These are phyloP conservation scores for Cranoglanis bouderius DNA, from an alignment of 2,113 vertebrate species.

Conservation along the genomic window DNA sequence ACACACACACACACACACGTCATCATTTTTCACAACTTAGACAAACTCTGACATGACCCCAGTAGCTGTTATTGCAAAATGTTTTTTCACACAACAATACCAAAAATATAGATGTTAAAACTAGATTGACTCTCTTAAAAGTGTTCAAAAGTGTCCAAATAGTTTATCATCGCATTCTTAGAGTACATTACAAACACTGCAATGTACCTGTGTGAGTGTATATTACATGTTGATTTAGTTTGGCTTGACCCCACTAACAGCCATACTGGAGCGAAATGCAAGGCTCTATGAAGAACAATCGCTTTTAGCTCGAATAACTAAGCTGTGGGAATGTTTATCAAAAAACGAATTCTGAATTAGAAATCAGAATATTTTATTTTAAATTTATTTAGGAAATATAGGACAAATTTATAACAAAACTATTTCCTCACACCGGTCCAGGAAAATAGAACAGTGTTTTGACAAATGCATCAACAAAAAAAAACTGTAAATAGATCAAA, in stretches of 20 bases:
- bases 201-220: slow-evolving; percentile 46
- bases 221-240: slow-evolving; percentile 51
- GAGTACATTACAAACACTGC: slow-evolving; percentile 42
- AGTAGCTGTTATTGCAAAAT: slow-evolving; percentile 75
- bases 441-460: neutral
- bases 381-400: neutral
- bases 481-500: neutral
- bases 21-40: slow-evolving; percentile 54
- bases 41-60: slow-evolving; percentile 60
- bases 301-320: neutral
- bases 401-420: slow-evolving; percentile 1
- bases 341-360: neutral
- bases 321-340: neutral
- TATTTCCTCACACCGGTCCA: neutral
- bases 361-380: neutral
- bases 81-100: slow-evolving; percentile 60
- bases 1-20: slow-evolving; percentile 24
- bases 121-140: slow-evolving; percentile 57
- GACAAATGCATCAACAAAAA: neutral
- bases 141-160: slow-evolving; percentile 59
- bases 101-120: slow-evolving; percentile 63
- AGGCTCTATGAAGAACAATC: slow-evolving; percentile 14
- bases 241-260: slow-evolving; percentile 49
- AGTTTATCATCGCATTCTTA: slow-evolving; percentile 56
- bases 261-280: slow-evolving; percentile 49